Evolutionary conservation across 2,888 invertebrate species (phyloP), one percentile per base, ranked within the genome.

Genomic region (Cerastis rubricosa): DNA sequence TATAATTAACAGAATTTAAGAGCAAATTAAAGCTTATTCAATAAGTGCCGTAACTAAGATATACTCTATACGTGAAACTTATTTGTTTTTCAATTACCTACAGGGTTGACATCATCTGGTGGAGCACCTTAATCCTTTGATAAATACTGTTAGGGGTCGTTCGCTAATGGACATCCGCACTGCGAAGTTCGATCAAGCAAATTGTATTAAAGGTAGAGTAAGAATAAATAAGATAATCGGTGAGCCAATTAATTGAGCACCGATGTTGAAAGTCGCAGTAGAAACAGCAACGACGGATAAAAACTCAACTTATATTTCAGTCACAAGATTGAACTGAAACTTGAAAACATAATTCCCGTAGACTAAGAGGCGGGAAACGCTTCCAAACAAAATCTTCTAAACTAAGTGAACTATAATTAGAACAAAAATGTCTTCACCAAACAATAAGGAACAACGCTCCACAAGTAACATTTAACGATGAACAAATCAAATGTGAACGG

Each of bases 401-500:
- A 68, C n/a, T 65, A 73, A 76, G 6, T 61, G 17, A 81, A 78
- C 9, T 63, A 73, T 57, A 67, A 71, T 71, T 71, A 65, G 63
- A 87, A 78, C 74, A 71, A 79, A 79, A 78, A 76, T 78, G 17
- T 76, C 14, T 77, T 66, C 69, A 45, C 64, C 11, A 76, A 87
- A 86, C 79, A 86, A 78, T 76, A 83, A 78, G 68, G 51, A 83
- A 74, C 66, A 63, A 72, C 72, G 67, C 51, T 54, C 25, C 45
- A 76, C 47, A 83, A 75, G 73, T 71, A 86, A 74, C 71, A 88
- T 78, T 71, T 72, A 82, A 88, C 84, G 79, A 88, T 51, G 61
- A 74, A 87, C 78, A 80, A 87, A 87, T 87, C 74, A 87, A 87
- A 88, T 84, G 73, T 80, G 81, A 85, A 74, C 76, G 74, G 73